Evolutionary conservation across 23 tunicate species (phyloP).

Genomic region (Aplidium turbinatum): DNA sequence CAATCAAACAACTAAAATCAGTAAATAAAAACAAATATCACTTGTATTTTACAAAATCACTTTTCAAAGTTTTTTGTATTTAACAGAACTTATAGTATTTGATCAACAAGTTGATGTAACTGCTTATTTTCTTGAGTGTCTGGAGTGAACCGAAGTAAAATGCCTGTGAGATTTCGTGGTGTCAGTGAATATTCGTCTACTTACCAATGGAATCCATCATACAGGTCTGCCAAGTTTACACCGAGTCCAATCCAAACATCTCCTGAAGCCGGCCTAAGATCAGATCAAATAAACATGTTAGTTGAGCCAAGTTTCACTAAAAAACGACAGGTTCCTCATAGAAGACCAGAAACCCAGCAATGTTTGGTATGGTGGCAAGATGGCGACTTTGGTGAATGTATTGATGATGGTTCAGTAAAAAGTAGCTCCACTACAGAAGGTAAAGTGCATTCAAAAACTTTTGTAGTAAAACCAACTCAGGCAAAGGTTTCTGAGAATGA

Average conservation of each 20-base stretch:
- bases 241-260: slow-evolving; percentile 56
- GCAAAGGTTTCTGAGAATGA: not conserved
- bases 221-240: slow-evolving; percentile 55
- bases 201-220: slow-evolving; percentile 83
- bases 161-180: slow-evolving; percentile 80
- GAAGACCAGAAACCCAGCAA: slow-evolving; percentile 55
- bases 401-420: slow-evolving; percentile 1
- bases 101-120: too few relatives aligned
- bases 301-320: slow-evolving; percentile 68
- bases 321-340: slow-evolving; percentile 69
- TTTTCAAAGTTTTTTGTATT: too few relatives aligned
- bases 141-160: slow-evolving; percentile 3
- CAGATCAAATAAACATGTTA: slow-evolving; percentile 62
- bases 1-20: too few relatives aligned
- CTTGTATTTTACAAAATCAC: too few relatives aligned
- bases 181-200: slow-evolving; percentile 75
- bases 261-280: slow-evolving; percentile 84
- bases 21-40: too few relatives aligned
- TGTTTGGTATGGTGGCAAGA: slow-evolving; percentile 82
- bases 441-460: not conserved
- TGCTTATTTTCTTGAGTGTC: too few relatives aligned
- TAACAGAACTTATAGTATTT: too few relatives aligned
- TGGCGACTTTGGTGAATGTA: not conserved
- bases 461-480: not conserved
- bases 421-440: not conserved